These are phyloP conservation scores for Xyliphius kryptos DNA, from an alignment of 2,113 vertebrate species.

Conservation along the genomic window DNA sequence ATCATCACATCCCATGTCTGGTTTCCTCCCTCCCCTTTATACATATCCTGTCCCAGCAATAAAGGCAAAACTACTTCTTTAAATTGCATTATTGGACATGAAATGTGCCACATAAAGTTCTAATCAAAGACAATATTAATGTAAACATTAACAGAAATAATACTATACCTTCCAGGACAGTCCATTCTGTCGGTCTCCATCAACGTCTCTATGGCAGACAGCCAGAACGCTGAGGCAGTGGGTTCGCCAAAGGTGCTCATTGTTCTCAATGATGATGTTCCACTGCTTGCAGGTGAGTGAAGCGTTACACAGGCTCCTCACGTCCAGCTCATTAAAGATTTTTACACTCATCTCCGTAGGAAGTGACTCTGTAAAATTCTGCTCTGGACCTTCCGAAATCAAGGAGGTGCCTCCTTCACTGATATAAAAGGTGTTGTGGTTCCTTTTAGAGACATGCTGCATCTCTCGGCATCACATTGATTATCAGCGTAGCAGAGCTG, in stretches of 20 bases:
- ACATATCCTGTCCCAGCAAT: too few relatives aligned
- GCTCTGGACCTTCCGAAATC: not conserved
- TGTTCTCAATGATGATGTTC: constrained; percentile 64
- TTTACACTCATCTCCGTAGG: constrained; percentile 70
- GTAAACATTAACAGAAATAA: not conserved
- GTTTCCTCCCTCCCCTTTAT: too few relatives aligned
- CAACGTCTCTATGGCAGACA: constrained; percentile 72
- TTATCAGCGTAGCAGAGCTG: not conserved
- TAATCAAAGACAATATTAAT: not conserved
- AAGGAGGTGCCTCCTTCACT: constrained; percentile 25
- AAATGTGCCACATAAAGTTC: not conserved
- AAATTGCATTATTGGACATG: not conserved
- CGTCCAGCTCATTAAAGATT: constrained; percentile 75
- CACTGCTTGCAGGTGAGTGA: constrained; percentile 69
- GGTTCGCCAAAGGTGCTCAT: constrained; percentile 71
- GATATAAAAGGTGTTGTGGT: constrained; percentile 14
- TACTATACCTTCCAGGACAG: constrained; percentile 79
- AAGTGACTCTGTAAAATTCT: constrained; percentile 63
- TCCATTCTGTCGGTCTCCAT: constrained; percentile 64
- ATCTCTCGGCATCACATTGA: constrained; percentile 49
- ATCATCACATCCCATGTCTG: too few relatives aligned
- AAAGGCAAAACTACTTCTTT: not conserved
- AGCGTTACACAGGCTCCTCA: constrained; percentile 69
- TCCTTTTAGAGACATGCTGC: constrained; percentile 52
- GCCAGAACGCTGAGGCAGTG: constrained; percentile 66